Evolutionary conservation across 2,797 vertebrate species (phyloP).

Genomic region (Cyprinella venusta): DNA sequence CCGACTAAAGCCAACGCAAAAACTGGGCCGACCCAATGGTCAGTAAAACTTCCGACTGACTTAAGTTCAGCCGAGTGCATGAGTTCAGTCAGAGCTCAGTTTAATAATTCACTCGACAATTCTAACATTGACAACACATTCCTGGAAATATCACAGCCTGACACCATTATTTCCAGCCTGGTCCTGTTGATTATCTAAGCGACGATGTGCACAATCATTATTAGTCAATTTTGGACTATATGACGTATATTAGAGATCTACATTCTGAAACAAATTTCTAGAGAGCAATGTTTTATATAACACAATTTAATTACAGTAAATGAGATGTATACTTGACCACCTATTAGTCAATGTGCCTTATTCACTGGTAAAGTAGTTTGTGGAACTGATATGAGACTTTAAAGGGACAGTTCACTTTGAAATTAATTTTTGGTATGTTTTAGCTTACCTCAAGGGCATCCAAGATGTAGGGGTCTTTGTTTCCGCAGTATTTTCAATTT

Average conservation of each 20-base stretch:
- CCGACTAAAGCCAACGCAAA: not conserved
- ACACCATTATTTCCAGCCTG: not conserved
- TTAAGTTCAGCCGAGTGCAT: not conserved
- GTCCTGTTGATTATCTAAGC: not conserved
- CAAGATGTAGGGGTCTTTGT: no score
- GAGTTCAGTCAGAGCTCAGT: slow-evolving; percentile 4
- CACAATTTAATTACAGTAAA: no score
- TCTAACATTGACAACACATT: not conserved
- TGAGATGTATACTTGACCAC: not conserved
- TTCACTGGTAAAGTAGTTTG: not conserved
- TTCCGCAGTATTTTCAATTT: no score
- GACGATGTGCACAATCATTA: not conserved
- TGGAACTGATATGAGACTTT: not conserved
- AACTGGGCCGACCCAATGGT: not conserved
- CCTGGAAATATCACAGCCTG: slow-evolving; percentile 18
- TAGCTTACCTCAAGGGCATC: no score
- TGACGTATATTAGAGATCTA: not conserved
- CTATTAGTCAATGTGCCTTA: not conserved
- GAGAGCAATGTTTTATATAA: not conserved
- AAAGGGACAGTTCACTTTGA: no score
- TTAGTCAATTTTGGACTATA: not conserved
- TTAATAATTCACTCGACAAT: slow-evolving; percentile 18
- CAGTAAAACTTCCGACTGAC: no score
- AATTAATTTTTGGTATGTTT: no score
- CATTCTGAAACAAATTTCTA: not conserved